Conservation (phyloP, 2,888 invertebrate species). For the Campoplex nolae region DNA sequence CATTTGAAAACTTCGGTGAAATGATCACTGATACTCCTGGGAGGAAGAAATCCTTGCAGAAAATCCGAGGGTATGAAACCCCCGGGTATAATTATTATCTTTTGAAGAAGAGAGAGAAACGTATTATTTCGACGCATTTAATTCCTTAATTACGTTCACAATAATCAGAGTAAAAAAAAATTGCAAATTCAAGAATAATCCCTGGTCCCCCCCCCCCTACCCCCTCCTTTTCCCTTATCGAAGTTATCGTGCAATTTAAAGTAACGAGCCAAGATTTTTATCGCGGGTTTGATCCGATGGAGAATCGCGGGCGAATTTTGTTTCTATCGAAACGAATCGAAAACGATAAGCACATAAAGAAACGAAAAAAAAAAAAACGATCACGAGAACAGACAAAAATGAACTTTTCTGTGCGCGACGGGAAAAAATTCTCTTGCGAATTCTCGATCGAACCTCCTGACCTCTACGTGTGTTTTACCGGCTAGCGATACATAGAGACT, state of each 20-base stretch:
- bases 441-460: slow-evolving; percentile 44
- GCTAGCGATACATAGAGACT: slow-evolving; percentile 74
- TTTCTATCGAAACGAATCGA: background rate
- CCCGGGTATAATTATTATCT: slow-evolving; percentile 1
- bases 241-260: slow-evolving; percentile 81
- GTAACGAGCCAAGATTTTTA: slow-evolving; percentile 73
- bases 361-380: background rate
- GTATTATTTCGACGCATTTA: background rate
- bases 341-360: background rate
- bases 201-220: too few species aligned
- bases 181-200: slow-evolving; percentile 16
- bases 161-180: background rate
- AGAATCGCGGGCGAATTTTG: slow-evolving; percentile 13
- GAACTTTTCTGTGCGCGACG: background rate
- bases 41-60: background rate
- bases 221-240: slow-evolving; percentile 62
- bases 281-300: slow-evolving; percentile 66
- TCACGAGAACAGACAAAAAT: background rate
- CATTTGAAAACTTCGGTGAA: background rate
- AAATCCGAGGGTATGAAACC: slow-evolving; percentile 65
- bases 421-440: slow-evolving; percentile 12
- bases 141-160: background rate
- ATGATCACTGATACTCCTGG: background rate
- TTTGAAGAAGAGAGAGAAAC: background rate
- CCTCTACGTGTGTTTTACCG: slow-evolving; percentile 80